Evolutionary conservation across 2,797 vertebrate species (phyloP), one percentile per base, ranked within the genome.

Genomic region (Mus minutoides): DNA sequence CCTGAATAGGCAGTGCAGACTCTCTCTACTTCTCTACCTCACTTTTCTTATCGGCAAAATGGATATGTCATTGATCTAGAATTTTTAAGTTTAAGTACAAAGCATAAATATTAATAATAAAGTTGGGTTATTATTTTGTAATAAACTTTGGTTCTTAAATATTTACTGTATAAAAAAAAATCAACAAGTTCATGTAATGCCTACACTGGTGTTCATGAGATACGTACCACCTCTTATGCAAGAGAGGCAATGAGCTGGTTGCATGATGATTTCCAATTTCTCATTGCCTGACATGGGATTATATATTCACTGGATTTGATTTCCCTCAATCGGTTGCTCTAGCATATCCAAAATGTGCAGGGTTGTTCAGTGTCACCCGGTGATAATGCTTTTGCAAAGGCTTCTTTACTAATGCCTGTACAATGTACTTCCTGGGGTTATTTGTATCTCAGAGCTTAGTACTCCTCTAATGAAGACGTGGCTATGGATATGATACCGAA

Each of bases 131-230:
- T 4, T 71, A 9, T 49, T 96, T 84, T 69, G 3, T 87, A 13
- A 80, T 92, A 54, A 76, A 79, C 19, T 90, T 60, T 73, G 26
- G 37, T 77, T 95, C 49, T 90, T 73, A 96, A 85, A 69, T 88
- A 88, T 86, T 92, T 67, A 40, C 56, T 83, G 3, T 60, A 52
- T 10, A 19, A 69, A 69, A 49, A 49, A 49, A 86, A 52, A n/a
- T 67, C 58, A 87, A 24, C 11, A 31, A 49, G 29, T 75, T 46
- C 60, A 73, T 26, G 80, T 69, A 92, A 52, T 90, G 13, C 4
- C 21, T 52, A 54, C 7, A 31, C 0, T 46, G 16, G 5, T 40
- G 16, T 10, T 34, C 29, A 31, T 58, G 73, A 17, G 40, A 40
- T 37, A 12, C 19, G 8, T n/a, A 29, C 34, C 37, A 46, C 13